These are phyloP conservation scores for Probosciger aterrimus DNA, from an alignment of 2,113 vertebrate genomes.

Conservation along the genomic window DNA sequence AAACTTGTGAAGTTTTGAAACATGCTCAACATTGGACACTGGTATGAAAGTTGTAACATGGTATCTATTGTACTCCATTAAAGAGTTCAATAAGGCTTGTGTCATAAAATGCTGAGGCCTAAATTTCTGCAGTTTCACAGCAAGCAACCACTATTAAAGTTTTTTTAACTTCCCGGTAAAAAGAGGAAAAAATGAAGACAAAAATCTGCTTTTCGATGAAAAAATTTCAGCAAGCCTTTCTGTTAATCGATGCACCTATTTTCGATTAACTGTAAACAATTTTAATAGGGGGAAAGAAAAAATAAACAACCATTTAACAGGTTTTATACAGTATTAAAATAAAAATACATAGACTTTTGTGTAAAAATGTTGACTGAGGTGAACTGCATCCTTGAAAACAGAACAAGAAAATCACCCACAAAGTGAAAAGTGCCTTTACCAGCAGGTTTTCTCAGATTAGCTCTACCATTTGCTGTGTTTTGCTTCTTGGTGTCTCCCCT, in stretches of 20 bases:
- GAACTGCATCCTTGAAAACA: neutral
- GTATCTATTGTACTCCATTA: neutral
- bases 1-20: neutral
- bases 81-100: neutral
- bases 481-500: neutral
- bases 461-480: neutral
- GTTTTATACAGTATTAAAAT: neutral
- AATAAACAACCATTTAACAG: neutral
- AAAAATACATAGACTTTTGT: neutral
- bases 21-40: neutral
- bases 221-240: neutral
- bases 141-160: neutral
- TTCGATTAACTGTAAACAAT: neutral
- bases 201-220: neutral
- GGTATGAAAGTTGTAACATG: neutral
- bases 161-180: neutral
- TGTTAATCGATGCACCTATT: neutral
- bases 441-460: neutral
- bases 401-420: neutral
- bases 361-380: neutral
- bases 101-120: neutral
- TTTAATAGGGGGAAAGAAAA: neutral
- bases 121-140: neutral
- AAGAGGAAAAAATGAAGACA: neutral
- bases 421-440: neutral